Conservation (phyloP, 2,888 invertebrate species). For the Mimachlamys varia region DNA sequence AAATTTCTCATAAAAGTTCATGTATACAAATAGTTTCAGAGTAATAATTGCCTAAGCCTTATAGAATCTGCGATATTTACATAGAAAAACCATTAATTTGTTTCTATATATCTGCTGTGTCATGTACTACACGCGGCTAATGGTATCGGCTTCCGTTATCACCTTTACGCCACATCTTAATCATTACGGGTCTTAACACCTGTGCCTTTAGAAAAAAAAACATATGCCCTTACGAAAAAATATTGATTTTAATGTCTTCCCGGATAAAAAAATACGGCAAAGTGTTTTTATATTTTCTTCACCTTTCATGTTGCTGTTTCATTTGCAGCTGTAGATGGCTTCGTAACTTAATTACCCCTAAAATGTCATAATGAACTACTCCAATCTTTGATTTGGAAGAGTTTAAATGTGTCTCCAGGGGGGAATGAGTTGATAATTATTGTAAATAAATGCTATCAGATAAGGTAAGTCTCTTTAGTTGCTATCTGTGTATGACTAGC, state of each 20-base stretch:
- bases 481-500: background rate
- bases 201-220: background rate
- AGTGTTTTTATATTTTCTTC: background rate
- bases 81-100: background rate
- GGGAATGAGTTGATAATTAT: too few relatives aligned
- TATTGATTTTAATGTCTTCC: conserved; percentile 23
- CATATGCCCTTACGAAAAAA: background rate
- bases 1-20: background rate
- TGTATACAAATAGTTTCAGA: background rate
- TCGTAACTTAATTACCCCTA: too few relatives aligned
- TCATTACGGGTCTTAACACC: background rate
- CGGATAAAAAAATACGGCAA: conserved; percentile 20
- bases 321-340: background rate
- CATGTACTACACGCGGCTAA: background rate
- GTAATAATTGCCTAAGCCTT: too few relatives aligned
- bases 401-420: too few relatives aligned
- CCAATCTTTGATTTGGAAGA: too few relatives aligned
- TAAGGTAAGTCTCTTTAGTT: background rate
- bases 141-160: background rate
- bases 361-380: too few relatives aligned
- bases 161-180: background rate
- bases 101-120: background rate
- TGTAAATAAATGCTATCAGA: background rate
- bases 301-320: conserved; percentile 20
- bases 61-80: background rate